phyloP scores from a whole-genome alignment of 2,113 vertebrate species.

The Merops nubicus region DNA sequence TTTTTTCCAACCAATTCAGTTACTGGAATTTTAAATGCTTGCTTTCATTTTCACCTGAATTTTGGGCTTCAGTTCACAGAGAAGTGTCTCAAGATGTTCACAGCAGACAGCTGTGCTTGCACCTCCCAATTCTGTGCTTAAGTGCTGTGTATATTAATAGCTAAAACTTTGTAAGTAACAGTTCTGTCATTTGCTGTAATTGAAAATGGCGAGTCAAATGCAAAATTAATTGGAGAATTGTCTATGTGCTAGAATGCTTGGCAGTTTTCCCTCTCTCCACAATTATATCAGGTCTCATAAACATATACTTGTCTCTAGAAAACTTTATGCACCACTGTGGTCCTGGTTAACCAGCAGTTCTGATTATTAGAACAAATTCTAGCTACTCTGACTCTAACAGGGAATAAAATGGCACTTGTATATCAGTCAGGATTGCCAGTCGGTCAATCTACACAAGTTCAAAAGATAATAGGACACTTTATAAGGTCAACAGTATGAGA shows the following conservation, averaged over 20 bases:
- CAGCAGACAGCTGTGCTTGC: not conserved
- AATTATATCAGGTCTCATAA: not conserved
- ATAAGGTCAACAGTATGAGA: not conserved
- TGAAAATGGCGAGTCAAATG: not conserved
- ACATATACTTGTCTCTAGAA: not conserved
- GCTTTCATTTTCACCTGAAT: not conserved
- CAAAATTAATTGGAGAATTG: slow-evolving; percentile 29
- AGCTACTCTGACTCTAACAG: not conserved
- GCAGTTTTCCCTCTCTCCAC: not conserved
- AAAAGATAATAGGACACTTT: not conserved
- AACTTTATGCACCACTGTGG: not conserved
- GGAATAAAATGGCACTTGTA: not conserved
- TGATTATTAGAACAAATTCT: not conserved
- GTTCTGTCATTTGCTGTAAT: not conserved
- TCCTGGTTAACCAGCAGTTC: not conserved
- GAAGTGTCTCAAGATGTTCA: not conserved
- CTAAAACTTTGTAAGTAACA: not conserved
- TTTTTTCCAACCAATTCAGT: not conserved
- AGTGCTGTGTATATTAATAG: not conserved
- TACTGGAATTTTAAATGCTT: not conserved
- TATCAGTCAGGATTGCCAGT: not conserved
- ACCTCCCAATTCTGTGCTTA: not conserved
- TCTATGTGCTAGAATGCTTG: not conserved
- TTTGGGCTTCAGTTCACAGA: not conserved
- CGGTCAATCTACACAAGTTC: not conserved